phyloP scores from a whole-genome alignment of 2,888 invertebrate species.

The Tiphia femorata region DNA sequence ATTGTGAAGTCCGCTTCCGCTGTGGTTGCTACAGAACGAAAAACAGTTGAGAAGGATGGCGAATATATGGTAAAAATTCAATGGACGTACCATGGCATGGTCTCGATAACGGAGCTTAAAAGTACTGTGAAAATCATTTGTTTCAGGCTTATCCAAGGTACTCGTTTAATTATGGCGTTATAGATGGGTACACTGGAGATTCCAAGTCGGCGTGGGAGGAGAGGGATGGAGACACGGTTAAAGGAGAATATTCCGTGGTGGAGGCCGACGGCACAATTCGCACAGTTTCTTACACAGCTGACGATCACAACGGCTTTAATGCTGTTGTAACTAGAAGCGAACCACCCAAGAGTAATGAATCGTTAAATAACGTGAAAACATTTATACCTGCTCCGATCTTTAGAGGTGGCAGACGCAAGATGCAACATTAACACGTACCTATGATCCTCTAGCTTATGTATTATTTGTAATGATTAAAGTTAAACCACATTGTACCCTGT shows the following conservation, averaged over 20 bases:
- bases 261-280: constrained; percentile 59
- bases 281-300: constrained; percentile 58
- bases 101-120: not conserved
- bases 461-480: too few species aligned
- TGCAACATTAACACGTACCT: not conserved
- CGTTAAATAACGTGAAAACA: constrained; percentile 25
- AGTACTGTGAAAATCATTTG: constrained; percentile 1
- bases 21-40: constrained; percentile 42
- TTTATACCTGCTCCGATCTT: constrained; percentile 28
- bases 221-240: constrained; percentile 57
- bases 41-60: constrained; percentile 29
- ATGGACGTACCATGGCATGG: too few species aligned
- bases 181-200: constrained; percentile 59
- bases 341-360: constrained; percentile 32
- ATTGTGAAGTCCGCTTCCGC: constrained; percentile 50
- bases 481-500: too few species aligned
- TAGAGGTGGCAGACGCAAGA: constrained; percentile 3
- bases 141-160: constrained; percentile 54
- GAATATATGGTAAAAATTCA: constrained; percentile 40
- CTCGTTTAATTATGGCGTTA: constrained; percentile 59
- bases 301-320: constrained; percentile 57
- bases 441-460: too few species aligned
- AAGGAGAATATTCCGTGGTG: constrained; percentile 60
- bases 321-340: constrained; percentile 55
- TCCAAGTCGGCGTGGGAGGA: constrained; percentile 62